Conservation (phyloP, 2,113 vertebrate species). For the Castor canadensis region DNA sequence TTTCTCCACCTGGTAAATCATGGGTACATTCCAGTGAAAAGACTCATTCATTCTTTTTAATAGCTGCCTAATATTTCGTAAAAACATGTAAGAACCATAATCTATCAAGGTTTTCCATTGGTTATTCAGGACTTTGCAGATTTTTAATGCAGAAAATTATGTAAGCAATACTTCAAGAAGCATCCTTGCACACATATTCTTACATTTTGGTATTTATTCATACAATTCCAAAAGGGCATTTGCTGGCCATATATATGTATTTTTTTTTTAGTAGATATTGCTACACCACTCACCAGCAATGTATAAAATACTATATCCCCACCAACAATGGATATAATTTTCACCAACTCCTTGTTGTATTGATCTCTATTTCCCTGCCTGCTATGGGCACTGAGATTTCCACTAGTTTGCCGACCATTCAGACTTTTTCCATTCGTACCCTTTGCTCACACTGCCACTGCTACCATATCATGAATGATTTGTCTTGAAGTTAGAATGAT, state of each 20-base stretch:
- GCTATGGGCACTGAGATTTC: not conserved
- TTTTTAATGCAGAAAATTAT: slow-evolving; percentile 45
- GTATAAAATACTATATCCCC: not conserved
- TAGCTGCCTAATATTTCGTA: not conserved
- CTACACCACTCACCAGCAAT: not conserved
- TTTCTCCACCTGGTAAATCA: slow-evolving; percentile 9
- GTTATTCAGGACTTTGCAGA: not conserved
- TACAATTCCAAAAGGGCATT: not conserved
- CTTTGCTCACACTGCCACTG: not conserved
- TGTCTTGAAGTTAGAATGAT: not conserved
- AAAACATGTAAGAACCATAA: not conserved
- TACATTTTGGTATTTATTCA: not conserved
- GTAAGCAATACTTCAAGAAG: not conserved
- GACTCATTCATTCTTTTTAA: slow-evolving; percentile 1
- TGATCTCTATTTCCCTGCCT: not conserved
- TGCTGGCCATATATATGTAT: not conserved
- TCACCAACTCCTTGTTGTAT: not conserved
- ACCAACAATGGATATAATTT: not conserved
- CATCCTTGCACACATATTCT: not conserved
- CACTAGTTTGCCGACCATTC: not conserved
- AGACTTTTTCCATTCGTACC: not conserved
- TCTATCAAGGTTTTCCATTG: not conserved
- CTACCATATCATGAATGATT: not conserved
- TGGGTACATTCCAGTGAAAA: not conserved
- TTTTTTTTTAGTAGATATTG: not conserved